Conservation (phyloP, 2,888 invertebrate species). For the Tillus elongatus region DNA sequence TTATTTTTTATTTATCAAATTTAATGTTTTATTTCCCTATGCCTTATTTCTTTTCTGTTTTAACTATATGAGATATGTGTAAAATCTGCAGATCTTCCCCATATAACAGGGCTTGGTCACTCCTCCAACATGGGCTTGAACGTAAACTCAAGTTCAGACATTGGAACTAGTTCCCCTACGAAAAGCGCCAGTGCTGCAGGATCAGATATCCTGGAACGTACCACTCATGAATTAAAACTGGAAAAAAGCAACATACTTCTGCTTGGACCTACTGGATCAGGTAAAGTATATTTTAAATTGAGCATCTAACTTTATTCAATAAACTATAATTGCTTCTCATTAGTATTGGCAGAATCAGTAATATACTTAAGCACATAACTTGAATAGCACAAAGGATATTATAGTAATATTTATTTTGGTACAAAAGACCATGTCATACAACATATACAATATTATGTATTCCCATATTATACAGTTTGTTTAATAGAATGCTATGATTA, state of each 20-base stretch:
- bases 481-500: no score
- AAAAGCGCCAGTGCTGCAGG: slow-evolving; percentile 40
- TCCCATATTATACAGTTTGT: no score
- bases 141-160: slow-evolving; percentile 23
- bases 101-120: slow-evolving; percentile 73
- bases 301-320: slow-evolving; percentile 7
- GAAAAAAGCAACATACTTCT: slow-evolving; percentile 96
- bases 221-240: slow-evolving; percentile 71
- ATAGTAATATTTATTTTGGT: no score
- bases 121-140: slow-evolving; percentile 37
- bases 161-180: slow-evolving; percentile 17
- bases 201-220: slow-evolving; percentile 74
- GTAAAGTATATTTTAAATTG: no score
- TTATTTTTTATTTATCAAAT: no score
- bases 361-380: no score
- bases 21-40: no score
- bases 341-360: background rate
- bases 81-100: slow-evolving; percentile 76
- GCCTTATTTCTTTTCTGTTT: no score
- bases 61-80: no score
- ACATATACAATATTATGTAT: background rate
- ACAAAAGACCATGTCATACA: no score
- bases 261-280: slow-evolving; percentile 94
- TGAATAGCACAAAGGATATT: background rate
- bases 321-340: background rate